These are phyloP conservation scores for Ypsolopha sequella DNA, from an alignment of 2,888 invertebrate species.

Conservation along the genomic window DNA sequence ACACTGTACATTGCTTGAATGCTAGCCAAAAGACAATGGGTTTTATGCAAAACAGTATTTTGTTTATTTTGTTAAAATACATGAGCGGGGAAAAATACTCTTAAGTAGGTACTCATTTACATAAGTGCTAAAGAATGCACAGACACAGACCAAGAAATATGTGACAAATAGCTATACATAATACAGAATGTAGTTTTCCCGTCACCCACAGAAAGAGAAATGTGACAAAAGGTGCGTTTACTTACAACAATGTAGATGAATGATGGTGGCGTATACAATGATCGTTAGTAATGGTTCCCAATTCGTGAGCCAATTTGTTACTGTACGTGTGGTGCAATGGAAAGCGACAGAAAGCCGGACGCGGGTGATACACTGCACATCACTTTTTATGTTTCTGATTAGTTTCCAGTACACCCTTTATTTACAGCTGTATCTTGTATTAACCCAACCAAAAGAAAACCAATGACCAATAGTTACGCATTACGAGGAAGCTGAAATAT, in stretches of 20 bases:
- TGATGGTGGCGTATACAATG: constrained; percentile 62
- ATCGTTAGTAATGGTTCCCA: constrained; percentile 70
- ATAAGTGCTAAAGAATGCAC: no score
- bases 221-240: constrained; percentile 39
- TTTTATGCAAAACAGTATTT: no score
- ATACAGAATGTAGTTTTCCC: no score
- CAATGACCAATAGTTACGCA: constrained; percentile 65
- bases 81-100: no score
- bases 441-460: constrained; percentile 71
- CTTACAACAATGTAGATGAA: constrained; percentile 62
- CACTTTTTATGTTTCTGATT: constrained; percentile 50
- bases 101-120: no score
- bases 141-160: no score
- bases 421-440: constrained; percentile 70
- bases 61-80: no score
- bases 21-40: no score
- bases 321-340: constrained; percentile 65
- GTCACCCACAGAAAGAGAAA: not conserved
- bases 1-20: no score
- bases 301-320: constrained; percentile 67
- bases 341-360: constrained; percentile 65
- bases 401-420: constrained; percentile 67
- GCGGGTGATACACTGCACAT: constrained; percentile 36
- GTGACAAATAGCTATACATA: no score
- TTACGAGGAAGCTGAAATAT: constrained; percentile 69